phyloP scores from a whole-genome alignment of 2,888 invertebrate genomes.

The Rhopalosiphum nymphaeae region DNA sequence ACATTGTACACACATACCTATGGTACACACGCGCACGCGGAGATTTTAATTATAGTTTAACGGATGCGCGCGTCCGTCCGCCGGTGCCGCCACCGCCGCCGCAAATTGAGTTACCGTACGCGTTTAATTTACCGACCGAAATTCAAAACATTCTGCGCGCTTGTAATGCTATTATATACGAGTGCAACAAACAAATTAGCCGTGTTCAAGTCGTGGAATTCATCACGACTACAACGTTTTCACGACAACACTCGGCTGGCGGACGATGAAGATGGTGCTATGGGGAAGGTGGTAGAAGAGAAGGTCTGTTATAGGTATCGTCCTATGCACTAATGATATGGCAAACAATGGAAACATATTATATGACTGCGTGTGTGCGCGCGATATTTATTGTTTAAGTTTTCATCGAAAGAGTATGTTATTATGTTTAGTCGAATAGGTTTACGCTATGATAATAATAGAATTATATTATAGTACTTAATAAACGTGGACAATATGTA shows the following conservation, averaged over 20 bases:
- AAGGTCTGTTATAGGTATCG: neutral
- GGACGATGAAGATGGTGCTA: rapidly evolving
- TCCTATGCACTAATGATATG: neutral
- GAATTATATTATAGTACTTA: neutral
- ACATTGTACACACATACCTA: neutral
- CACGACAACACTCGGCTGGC: neutral
- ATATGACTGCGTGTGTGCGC: neutral
- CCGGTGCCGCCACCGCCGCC: neutral
- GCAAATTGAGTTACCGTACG: neutral
- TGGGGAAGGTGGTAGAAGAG: neutral
- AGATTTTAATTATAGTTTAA: constrained; percentile 1
- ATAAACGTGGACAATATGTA: neutral
- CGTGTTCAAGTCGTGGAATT: neutral
- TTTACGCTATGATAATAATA: neutral
- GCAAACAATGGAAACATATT: neutral
- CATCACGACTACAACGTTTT: neutral
- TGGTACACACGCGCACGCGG: neutral
- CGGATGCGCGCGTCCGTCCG: neutral
- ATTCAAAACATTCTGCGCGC: neutral
- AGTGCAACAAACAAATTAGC: constrained; percentile 13
- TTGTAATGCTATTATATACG: neutral
- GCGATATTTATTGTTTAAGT: neutral
- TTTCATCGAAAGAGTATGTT: neutral
- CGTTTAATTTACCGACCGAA: constrained; percentile 39
- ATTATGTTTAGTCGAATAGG: neutral